Evolutionary conservation across 2,113 vertebrate genomes (phyloP).

Genomic region (Coptodon rendalli): DNA sequence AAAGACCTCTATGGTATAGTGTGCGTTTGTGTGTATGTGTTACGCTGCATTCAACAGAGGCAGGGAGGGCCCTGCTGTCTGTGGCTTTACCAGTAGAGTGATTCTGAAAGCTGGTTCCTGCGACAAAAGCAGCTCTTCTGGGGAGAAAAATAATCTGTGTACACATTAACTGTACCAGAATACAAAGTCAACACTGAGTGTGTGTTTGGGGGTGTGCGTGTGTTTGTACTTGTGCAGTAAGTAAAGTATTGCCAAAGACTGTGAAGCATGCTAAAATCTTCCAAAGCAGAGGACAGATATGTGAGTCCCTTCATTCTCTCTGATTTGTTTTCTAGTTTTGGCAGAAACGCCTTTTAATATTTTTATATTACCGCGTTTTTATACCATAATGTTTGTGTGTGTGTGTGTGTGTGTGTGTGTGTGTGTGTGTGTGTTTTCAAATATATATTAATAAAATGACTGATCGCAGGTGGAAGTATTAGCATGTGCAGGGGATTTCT

Average conservation of each 20-base stretch:
- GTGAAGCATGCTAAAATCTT: neutral
- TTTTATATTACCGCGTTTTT: neutral
- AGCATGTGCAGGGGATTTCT: neutral
- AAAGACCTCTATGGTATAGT: neutral
- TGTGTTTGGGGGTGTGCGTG: neutral
- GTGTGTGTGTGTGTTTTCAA: neutral
- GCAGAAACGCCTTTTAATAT: neutral
- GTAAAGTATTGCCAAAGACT: conserved; percentile 1
- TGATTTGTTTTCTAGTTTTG: neutral
- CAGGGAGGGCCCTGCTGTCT: conserved; percentile 7
- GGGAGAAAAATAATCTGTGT: conserved; percentile 19
- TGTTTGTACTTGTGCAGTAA: neutral
- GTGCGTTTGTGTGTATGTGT: neutral
- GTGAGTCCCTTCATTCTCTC: neutral
- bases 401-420: neutral
- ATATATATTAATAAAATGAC: neutral
- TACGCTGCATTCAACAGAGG: neutral
- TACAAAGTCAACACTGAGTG: conserved; percentile 5
- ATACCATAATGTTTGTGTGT: neutral
- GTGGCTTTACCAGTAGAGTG: neutral
- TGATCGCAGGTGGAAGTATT: neutral
- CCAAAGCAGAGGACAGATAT: neutral
- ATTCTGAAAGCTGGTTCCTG: neutral
- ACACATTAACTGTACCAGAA: neutral
- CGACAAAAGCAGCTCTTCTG: neutral